These are phyloP conservation scores for Poecilobothrus nobilitatus DNA, from an alignment of 2,888 invertebrate species.

Conservation along the genomic window DNA sequence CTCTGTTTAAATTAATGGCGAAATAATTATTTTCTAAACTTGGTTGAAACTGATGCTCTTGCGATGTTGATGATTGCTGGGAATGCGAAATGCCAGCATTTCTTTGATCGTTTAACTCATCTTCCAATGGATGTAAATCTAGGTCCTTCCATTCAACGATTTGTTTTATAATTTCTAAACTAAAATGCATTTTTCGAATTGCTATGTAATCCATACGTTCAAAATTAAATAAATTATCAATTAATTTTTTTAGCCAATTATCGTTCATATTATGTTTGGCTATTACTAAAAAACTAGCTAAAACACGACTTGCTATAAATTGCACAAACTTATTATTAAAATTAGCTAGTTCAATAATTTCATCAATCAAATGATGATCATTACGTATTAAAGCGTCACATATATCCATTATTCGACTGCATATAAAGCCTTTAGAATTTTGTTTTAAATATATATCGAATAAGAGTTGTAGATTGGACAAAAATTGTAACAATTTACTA, in stretches of 20 bases:
- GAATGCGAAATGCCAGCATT: conserved; percentile 18
- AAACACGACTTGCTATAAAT: conserved; percentile 68
- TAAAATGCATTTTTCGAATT: conserved; percentile 71
- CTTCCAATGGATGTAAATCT: conserved; percentile 71
- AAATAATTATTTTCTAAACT: conserved; percentile 41
- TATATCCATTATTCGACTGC: conserved; percentile 68
- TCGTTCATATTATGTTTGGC: conserved; percentile 73
- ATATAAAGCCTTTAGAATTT: conserved; percentile 71
- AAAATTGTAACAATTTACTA: conserved; percentile 63
- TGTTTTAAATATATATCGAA: conserved; percentile 80
- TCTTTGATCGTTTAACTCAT: conserved; percentile 42
- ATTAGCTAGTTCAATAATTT: conserved; percentile 70
- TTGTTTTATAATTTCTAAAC: conserved; percentile 73
- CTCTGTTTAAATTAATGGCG: conserved; percentile 37
- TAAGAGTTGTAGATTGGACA: conserved; percentile 73
- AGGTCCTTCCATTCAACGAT: conserved; percentile 84
- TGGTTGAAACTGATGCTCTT: conserved; percentile 25
- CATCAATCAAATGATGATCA: conserved; percentile 74
- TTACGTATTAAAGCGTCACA: conserved; percentile 72
- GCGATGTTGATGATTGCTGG: not conserved
- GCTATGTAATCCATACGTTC: conserved; percentile 54
- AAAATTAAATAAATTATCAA: conserved; percentile 60
- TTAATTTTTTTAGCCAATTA: conserved; percentile 69
- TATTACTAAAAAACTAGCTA: conserved; percentile 75
- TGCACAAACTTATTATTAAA: conserved; percentile 72